phyloP scores from a whole-genome alignment of 2,888 invertebrate genomes.

The Hydraecia micacea region DNA sequence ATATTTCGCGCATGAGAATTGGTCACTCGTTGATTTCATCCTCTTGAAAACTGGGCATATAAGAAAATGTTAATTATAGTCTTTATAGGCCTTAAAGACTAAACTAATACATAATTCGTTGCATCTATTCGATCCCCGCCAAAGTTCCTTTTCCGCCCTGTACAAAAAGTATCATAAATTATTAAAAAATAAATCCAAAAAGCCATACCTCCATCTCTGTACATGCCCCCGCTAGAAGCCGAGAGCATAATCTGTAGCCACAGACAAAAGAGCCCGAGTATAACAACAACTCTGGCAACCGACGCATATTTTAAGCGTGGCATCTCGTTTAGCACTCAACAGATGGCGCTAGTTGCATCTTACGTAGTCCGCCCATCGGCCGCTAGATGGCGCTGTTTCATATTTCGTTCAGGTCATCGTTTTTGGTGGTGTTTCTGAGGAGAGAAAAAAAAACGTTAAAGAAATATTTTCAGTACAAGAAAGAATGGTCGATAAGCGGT shows the following conservation, averaged over 20 bases:
- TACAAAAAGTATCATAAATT: rapidly evolving
- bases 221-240: slow-evolving; percentile 79
- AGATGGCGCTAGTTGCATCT: slow-evolving; percentile 71
- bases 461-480: not conserved
- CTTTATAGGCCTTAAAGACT: not conserved
- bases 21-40: not conserved
- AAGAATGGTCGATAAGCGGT: not conserved
- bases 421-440: slow-evolving; percentile 38
- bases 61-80: not conserved
- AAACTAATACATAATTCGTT: not conserved
- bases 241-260: slow-evolving; percentile 88
- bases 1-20: not conserved
- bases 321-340: slow-evolving; percentile 80
- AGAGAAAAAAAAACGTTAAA: slow-evolving; percentile 8
- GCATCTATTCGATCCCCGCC: not conserved
- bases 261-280: slow-evolving; percentile 83
- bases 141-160: not conserved
- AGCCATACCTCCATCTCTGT: slow-evolving; percentile 79
- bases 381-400: slow-evolving; percentile 69
- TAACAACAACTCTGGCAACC: slow-evolving; percentile 83
- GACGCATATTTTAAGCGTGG: slow-evolving; percentile 86
- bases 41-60: not conserved
- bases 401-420: slow-evolving; percentile 53
- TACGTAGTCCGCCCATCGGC: slow-evolving; percentile 61
- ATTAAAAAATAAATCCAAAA: not conserved